phyloP scores from a whole-genome alignment of 1,140 invertebrate genomes.

The Nasonia longicornis region DNA sequence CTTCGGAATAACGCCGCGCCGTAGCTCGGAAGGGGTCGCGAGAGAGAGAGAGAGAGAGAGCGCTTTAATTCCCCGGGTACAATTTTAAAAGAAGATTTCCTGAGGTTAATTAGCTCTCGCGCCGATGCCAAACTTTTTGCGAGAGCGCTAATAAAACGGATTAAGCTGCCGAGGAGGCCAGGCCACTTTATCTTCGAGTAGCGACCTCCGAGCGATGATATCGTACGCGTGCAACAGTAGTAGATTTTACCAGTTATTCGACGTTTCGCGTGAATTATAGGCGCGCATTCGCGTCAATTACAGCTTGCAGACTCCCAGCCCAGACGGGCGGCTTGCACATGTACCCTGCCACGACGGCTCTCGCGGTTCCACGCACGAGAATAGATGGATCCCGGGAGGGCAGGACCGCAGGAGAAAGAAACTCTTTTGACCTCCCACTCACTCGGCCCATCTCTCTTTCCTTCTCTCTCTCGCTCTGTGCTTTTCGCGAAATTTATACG shows the following conservation, averaged over 20 bases:
- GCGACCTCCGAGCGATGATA: too few species aligned
- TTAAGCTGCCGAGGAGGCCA: not conserved
- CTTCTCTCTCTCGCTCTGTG: not conserved
- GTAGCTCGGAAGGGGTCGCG: not conserved
- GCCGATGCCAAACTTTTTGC: slow-evolving; percentile 16
- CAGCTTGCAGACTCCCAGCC: too few species aligned
- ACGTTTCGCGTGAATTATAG: too few species aligned
- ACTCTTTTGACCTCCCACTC: slow-evolving; percentile 8
- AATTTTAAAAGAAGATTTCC: slow-evolving; percentile 39
- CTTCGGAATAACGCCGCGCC: slow-evolving; percentile 17
- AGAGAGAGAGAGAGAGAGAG: too few species aligned
- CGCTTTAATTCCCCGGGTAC: slow-evolving; percentile 34
- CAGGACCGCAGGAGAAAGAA: slow-evolving; percentile 22
- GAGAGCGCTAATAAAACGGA: slow-evolving; percentile 23
- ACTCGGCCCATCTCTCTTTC: not conserved
- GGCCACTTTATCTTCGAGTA: too few species aligned
- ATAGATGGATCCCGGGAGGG: slow-evolving; percentile 10
- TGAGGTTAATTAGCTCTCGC: slow-evolving; percentile 35
- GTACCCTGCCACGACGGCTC: too few species aligned
- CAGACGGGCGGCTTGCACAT: too few species aligned
- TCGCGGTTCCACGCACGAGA: not conserved
- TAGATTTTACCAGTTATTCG: too few species aligned
- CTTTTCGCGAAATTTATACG: slow-evolving; percentile 58
- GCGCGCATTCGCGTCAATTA: too few species aligned
- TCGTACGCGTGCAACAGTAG: too few species aligned